Base-by-base conservation (phyloP, 2,797 vertebrate species). In the Prunella strophiata region DNA sequence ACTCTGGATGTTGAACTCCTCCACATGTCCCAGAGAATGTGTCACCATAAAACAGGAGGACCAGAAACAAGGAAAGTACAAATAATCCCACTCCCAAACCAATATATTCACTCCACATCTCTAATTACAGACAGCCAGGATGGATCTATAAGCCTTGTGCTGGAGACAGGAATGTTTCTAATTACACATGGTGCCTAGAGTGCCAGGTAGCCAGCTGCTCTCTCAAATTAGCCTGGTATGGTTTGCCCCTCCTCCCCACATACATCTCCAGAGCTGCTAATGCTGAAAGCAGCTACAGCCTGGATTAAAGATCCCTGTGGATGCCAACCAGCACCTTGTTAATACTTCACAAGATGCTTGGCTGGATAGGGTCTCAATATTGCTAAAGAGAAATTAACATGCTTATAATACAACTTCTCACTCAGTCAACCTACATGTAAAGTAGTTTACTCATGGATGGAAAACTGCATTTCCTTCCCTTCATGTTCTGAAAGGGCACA, bases 91-190 rank as follows among this genome's bases (percentile, higher is more conserved):
- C 59, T 68, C 75, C 58, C 74, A 76, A 88, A 61, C 20, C 58
- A 87, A 83, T 25, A 68, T 30, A 80, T n/a, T 80, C 47, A 42
- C 51, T 67, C 11, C 36, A 19, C 79, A 20, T 58, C 66, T 90
- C 36, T 94, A 89, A 86, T 96, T 94, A 95, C 80, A 92, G 78
- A 29, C 63, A 86, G 48, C 27, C 62, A 58, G 71, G 67, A 85
- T n/a, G 50, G 48, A 84, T 93, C 72, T 71, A 54, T 34, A 61
- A 77, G 40, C 79, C 72, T 43, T 16, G 32, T 55, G 65, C 76
- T 27, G 36, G 27, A 93, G 85, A 87, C 76, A 76, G 81, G 80
- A 93, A 94, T 85, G 84, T 36, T 88, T 85, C 65, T 92, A 95
- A 96, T 94, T 81, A 90, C 70, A 70, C 19, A 11, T 13, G 67